Base-by-base conservation (phyloP, 2,888 invertebrate genomes). In the Limenitis camilla region DNA sequence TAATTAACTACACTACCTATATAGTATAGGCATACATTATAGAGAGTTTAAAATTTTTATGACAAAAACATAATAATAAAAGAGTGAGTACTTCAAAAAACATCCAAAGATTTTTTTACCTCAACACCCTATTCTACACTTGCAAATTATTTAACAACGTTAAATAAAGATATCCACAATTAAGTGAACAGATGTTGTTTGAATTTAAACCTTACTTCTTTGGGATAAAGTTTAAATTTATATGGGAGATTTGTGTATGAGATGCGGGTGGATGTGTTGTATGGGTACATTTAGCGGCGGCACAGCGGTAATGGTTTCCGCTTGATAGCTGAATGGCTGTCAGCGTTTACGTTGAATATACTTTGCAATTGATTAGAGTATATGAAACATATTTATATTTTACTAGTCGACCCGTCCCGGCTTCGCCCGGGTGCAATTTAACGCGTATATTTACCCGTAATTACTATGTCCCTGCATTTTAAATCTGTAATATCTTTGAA, bases 301-400 rank as follows among this genome's bases (percentile, higher is more conserved):
- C 58, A 50, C 51, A 55, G 60, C 62, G 65, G 61, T 71, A 69
- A 71, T 69, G 62, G 68, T 62, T 69, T 69, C 69, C 67, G 65
- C 56, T 55, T 55, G 69, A 67, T 69, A 68, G 58, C 66, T 65
- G 65, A 64, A 65, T 65, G 65, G 61, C 56, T 64, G 66, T 65
- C 66, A 64, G 62, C 62, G 54, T 56, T 56, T 39, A 44, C 39
- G 31, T 32, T 54, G 52, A 43, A 56, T 55, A 52, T 57, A 47
- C 40, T 47, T 47, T 38, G 47, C 38, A 54, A 58, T 60, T 56
- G 52, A 55, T 51, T 53, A 47, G 40, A 52, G 42, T 45, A 53
- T 44, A 39, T 44, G 39, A 11, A 39, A 43, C n/a, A n/a, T 43
- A 19, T 11, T 43, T 43, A 33, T 19, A 27, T 19, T 19, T 19